A percentile compares a stretch with the other conserved stretches of the same genome.
These are phyloP conservation scores for Sebastes alutus DNA, from an alignment of 2,797 vertebrate species.

Conservation along the genomic window DNA sequence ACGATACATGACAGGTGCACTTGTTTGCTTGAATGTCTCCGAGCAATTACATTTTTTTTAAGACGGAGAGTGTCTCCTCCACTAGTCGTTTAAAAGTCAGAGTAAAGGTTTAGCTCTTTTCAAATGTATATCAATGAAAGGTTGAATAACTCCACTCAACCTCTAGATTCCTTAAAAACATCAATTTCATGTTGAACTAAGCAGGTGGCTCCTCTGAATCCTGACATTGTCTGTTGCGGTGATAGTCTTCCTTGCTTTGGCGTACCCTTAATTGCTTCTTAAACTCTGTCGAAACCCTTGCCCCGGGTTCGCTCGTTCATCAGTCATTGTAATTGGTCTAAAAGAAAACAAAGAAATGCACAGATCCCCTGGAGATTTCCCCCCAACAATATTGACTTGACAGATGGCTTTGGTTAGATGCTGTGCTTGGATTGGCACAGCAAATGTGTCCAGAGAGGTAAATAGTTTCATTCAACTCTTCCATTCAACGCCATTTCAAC, in stretches of 20 bases:
- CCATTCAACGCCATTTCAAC: neutral
- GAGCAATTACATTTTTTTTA: conserved; percentile 15
- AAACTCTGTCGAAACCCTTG: conserved; percentile 49
- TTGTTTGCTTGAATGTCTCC: conserved; percentile 20
- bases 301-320: conserved; percentile 44
- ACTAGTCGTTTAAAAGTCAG: conserved; percentile 23
- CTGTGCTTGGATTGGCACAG: neutral
- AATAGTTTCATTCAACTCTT: conserved; percentile 19
- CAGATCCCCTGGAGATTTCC: conserved; percentile 38
- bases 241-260: conserved; percentile 17
- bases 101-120: conserved; percentile 46
- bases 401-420: conserved; percentile 30
- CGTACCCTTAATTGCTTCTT: conserved; percentile 61
- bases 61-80: neutral
- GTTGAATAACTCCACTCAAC: conserved; percentile 43
- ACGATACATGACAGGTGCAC: conserved; percentile 17
- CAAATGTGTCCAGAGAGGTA: conserved; percentile 13
- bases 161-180: conserved; percentile 10
- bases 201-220: conserved; percentile 27
- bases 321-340: conserved; percentile 59
- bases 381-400: conserved; percentile 31
- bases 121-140: conserved; percentile 34
- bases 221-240: neutral
- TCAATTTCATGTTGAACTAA: conserved; percentile 43
- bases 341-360: conserved; percentile 65